These are phyloP conservation scores for Zaprionus vittiger DNA, from an alignment of 1,140 invertebrate genomes.

Conservation along the genomic window DNA sequence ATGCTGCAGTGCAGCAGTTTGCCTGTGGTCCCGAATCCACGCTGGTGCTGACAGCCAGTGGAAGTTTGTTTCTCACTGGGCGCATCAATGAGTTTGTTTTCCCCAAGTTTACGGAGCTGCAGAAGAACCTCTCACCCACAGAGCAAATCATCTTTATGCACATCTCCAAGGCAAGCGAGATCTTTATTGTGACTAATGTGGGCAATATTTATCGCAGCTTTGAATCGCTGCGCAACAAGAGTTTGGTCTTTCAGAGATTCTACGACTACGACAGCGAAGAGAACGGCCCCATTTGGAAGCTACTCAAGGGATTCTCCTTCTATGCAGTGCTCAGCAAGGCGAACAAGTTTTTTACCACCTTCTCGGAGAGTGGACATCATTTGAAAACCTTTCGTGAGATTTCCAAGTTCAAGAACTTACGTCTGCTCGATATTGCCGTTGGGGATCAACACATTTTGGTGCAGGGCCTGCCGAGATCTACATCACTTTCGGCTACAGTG, in stretches of 20 bases:
- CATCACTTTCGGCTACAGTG: conserved; percentile 56
- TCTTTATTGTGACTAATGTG: conserved; percentile 80
- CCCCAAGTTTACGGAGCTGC: conserved; percentile 77
- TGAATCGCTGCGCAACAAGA: conserved; percentile 76
- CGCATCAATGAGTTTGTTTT: conserved; percentile 80
- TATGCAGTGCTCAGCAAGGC: conserved; percentile 80
- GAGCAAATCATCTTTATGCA: conserved; percentile 83
- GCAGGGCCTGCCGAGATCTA: conserved; percentile 75
- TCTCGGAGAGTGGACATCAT: conserved; percentile 83
- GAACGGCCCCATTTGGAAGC: conserved; percentile 83
- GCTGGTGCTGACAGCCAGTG: conserved; percentile 74
- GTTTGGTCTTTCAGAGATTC: conserved; percentile 80
- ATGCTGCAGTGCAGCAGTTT: conserved; percentile 69
- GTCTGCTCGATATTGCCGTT: conserved; percentile 76
- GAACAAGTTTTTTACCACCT: conserved; percentile 82
- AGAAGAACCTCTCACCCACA: conserved; percentile 73
- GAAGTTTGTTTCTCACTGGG: conserved; percentile 74
- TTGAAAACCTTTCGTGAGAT: conserved; percentile 84
- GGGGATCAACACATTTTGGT: conserved; percentile 80
- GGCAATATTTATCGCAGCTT: conserved; percentile 82
- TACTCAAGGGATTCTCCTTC: conserved; percentile 77
- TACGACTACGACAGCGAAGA: conserved; percentile 83
- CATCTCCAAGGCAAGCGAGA: conserved; percentile 82
- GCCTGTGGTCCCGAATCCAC: conserved; percentile 77
- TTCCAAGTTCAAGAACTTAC: conserved; percentile 81